Conservation (phyloP, 2,888 invertebrate species). For the Parthenolecanium corni region DNA sequence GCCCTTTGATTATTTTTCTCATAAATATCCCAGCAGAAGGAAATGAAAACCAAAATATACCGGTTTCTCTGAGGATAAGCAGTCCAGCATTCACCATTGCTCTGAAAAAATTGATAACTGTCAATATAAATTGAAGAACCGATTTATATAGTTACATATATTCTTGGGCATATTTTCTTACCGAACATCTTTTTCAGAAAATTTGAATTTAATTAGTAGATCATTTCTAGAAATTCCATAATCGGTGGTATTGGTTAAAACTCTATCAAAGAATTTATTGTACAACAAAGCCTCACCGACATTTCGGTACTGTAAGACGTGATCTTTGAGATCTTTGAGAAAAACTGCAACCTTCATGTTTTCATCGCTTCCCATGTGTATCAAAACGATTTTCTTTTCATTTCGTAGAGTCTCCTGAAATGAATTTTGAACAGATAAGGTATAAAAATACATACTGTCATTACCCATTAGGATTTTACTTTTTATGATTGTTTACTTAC, state of each 20-base stretch:
- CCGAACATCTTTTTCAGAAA: conserved; percentile 18
- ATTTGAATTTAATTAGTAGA: conserved; percentile 10
- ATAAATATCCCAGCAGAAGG: conserved; percentile 31
- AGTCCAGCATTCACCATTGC: conserved; percentile 29
- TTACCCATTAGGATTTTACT: neutral
- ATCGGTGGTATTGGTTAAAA: conserved; percentile 6
- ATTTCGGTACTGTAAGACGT: conserved; percentile 8
- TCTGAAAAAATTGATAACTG: conserved; percentile 9
- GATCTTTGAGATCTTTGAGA: conserved; percentile 26
- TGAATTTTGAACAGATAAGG: neutral
- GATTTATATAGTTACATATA: neutral
- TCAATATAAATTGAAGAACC: no score
- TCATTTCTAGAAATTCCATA: conserved; percentile 13
- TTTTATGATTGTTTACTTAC: no score
- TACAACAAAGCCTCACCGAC: neutral
- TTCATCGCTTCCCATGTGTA: conserved; percentile 26
- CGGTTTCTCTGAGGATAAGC: conserved; percentile 28
- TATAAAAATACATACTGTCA: neutral
- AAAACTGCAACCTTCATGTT: conserved; percentile 24
- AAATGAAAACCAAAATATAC: conserved; percentile 31
- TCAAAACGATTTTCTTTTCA: conserved; percentile 27
- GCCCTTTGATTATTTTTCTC: conserved; percentile 23
- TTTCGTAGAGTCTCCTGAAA: conserved; percentile 26
- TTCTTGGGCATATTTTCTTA: neutral
- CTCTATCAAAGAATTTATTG: conserved; percentile 20